Evolutionary conservation across 2,888 invertebrate genomes (phyloP), one percentile per base, ranked within the genome.

Genomic region (Diploptera punctata): DNA sequence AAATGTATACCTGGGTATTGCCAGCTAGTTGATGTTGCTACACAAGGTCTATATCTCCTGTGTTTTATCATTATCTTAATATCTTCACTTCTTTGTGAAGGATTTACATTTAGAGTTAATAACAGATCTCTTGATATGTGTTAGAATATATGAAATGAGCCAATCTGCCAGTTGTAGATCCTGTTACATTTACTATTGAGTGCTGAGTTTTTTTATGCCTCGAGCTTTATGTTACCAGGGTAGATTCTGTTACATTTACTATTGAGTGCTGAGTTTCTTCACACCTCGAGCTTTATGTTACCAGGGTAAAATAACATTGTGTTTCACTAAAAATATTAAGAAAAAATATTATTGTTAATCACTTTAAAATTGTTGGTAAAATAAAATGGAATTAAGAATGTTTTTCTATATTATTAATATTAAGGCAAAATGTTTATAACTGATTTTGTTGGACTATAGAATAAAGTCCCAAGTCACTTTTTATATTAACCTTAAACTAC

Each of bases 351-450:
- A 26, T 65, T 65, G 65, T 65, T 65, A 65, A 65, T 18, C 47
- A 16, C 44, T 47, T 65, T 65, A 44, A 47, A 65, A 65, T 65
- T 65, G 65, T 65, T 65, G 65, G 44, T 65, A 26, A 65, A 44
- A 65, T 47, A 47, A 65, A 65, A 65, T 65, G 65, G 43, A 65
- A 29, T 65, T 44, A 65, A 47, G 65, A 65, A 44, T 65, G 65
- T 65, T 65, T n/a, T 65, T 65, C 65, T 65, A 47, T 47, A 65
- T 61, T 24, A 24, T 43, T 44, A 65, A 44, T 65, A 65, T 65
- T 44, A 47, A 44, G 29, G 18, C 24, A 57, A 5, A 26, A 26
- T 29, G 29, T 60, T 60, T 3, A 60, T 9, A 38, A 4, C 16
- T 21, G 26, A 24, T 62, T 10, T 19, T 62, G 33, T 62, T 4